Base-by-base conservation (phyloP, 2,888 invertebrate genomes). In the Dicyrtomina minuta region DNA sequence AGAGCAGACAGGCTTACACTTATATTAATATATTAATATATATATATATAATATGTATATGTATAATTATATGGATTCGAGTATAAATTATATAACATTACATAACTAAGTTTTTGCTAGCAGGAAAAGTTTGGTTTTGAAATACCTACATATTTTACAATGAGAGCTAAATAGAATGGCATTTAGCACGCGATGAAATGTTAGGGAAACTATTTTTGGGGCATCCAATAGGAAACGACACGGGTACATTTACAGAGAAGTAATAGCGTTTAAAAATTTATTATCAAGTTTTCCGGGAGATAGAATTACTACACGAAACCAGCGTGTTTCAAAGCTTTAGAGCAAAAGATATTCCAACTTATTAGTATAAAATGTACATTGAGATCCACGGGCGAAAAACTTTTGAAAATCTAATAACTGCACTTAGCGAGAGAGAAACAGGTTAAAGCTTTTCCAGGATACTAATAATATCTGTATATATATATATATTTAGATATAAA, bases 131-230 rank as follows among this genome's bases (percentile, higher is more conserved):
- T 65, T 51, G 27, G 53, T 65, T 53, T n/a, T n/a, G n/a, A 41
- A 20, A 65, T 27, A 55, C 55, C 10, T 43, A 41, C 39, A 33
- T 33, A 44, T 60, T 2, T 20, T 27, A 27, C 62, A 49, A 17
- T 22, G 22, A 39, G 33, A 39, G 33, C 22, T 43, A 8, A 53
- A 53, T 65, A 20, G 33, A 65, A 53, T 65, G 20, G 64, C 53
- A 65, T 53, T 53, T 55, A 65, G n/a, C 64, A 65, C 64, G 64
- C 64, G 64, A 65, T 65, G 41, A 53, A 53, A 49, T 53, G 41
- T 41, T 8, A 41, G 12, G 33, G 12, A 39, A 62, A 49, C 27
- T 27, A 49, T 44, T 44, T 13, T 15, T 17, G 15, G 26, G 20
- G 33, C 17, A 27, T 33, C 20, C 33, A 56, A 26, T 17, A 8